A percentile compares a stretch with the other conserved stretches of the same genome.
Conservation (phyloP, 2,797 vertebrate genomes). For the Discoglossus pictus region DNA sequence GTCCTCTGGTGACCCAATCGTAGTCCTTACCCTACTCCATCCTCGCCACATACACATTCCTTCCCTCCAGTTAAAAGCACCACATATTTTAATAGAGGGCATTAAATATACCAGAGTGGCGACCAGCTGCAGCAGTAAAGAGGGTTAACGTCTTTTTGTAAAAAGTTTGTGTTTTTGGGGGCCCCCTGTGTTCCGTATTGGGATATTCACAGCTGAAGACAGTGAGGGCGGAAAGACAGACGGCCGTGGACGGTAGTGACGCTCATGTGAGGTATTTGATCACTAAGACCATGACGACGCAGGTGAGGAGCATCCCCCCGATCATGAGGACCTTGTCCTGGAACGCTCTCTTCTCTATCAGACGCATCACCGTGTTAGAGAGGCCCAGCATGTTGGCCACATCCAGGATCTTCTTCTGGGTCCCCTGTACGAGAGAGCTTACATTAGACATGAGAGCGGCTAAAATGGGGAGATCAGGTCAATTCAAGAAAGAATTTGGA, state of each 20-base stretch:
- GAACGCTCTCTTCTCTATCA: conserved; percentile 92
- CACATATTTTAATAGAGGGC: conserved; percentile 15
- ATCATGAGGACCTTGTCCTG: conserved; percentile 97
- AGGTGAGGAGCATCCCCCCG: conserved; percentile 92
- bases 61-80: background rate
- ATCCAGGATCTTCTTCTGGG: conserved; percentile 97
- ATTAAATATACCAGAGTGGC: conserved; percentile 26
- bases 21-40: background rate
- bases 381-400: conserved; percentile 95
- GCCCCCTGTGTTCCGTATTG: background rate
- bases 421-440: conserved; percentile 74
- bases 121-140: background rate
- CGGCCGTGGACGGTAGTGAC: background rate
- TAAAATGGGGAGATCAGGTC: too few species aligned
- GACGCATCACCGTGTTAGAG: conserved; percentile 96
- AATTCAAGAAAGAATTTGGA: background rate
- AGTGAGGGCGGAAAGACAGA: background rate
- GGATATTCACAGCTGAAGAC: conserved; percentile 25
- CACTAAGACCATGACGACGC: conserved; percentile 87
- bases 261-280: conserved; percentile 91
- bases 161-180: conserved; percentile 12
- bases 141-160: conserved; percentile 16
- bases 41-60: background rate
- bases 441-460: too few species aligned
- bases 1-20: background rate